Percentiles rank a stretch among this genome's conserved stretches.
Evolutionary conservation across 2,113 vertebrate genomes (phyloP).

Genomic region (Sinocyclocheilus rhinocerous): DNA sequence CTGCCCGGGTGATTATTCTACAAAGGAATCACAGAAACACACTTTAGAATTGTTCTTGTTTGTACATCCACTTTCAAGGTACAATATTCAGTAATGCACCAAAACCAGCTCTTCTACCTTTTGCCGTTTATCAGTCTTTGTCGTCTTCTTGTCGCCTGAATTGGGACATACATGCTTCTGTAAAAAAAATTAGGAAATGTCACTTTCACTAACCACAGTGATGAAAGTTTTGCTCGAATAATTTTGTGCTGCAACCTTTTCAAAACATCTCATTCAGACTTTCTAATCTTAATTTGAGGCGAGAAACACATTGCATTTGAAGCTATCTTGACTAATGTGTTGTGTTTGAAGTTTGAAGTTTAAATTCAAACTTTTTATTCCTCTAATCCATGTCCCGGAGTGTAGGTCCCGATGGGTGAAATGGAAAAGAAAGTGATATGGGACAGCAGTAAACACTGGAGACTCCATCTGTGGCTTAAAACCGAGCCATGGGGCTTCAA

Average conservation of each 20-base stretch:
- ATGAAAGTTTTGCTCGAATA: not conserved
- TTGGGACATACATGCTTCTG: constrained; percentile 71
- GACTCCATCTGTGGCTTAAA: constrained; percentile 48
- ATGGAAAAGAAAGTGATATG: constrained; percentile 21
- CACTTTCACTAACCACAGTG: not conserved
- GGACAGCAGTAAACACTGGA: constrained; percentile 32
- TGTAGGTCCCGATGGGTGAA: constrained; percentile 34
- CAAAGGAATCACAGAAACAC: constrained; percentile 15
- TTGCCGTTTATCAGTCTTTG: constrained; percentile 51
- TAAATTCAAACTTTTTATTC: constrained; percentile 30
- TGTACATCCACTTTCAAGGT: not conserved
- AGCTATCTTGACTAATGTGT: constrained; percentile 29
- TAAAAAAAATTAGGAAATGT: not conserved
- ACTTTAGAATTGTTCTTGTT: not conserved
- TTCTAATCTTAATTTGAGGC: constrained; percentile 5
- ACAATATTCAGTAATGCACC: not conserved
- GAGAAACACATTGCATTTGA: constrained; percentile 29
- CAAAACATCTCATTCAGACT: not conserved
- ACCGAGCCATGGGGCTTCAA: constrained; percentile 35
- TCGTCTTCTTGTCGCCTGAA: constrained; percentile 53
- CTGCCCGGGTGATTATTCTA: constrained; percentile 62
- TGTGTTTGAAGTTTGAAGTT: constrained; percentile 19
- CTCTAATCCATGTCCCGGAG: constrained; percentile 55
- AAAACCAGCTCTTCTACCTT: constrained; percentile 41
- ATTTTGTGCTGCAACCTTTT: not conserved